These are phyloP conservation scores for Ophion ellenae DNA, from an alignment of 2,888 invertebrate species.

Conservation along the genomic window DNA sequence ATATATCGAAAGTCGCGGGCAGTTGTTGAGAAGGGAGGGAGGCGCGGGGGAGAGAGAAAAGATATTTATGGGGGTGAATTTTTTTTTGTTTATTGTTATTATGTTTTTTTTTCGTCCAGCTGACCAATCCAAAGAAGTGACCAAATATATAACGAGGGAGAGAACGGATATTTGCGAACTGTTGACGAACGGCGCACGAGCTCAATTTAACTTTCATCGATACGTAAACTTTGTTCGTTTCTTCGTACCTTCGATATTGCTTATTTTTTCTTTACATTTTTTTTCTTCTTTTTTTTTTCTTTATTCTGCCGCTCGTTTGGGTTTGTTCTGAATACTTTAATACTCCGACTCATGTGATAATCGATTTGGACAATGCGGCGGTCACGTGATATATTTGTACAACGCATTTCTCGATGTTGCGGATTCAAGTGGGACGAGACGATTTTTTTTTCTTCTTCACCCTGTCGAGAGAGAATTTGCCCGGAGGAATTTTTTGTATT, in stretches of 20 bases:
- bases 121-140: constrained; percentile 84
- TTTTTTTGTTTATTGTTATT: constrained; percentile 26
- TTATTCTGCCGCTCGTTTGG: constrained; percentile 51
- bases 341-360: constrained; percentile 68
- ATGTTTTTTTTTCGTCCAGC: constrained; percentile 77
- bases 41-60: constrained; percentile 54
- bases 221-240: constrained; percentile 26
- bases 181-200: constrained; percentile 76
- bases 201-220: constrained; percentile 48
- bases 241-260: constrained; percentile 42
- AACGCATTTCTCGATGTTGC: constrained; percentile 71
- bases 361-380: constrained; percentile 74
- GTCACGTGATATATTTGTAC: constrained; percentile 80
- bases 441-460: constrained; percentile 61
- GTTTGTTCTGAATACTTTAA: neutral
- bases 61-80: constrained; percentile 68
- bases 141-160: constrained; percentile 81
- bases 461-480: neutral
- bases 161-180: constrained; percentile 79
- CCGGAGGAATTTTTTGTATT: neutral
- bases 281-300: constrained; percentile 45
- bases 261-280: constrained; percentile 36
- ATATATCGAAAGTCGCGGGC: constrained; percentile 38
- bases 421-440: constrained; percentile 50
- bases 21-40: constrained; percentile 17